Evolutionary conservation across 2,888 invertebrate species (phyloP).

Genomic region (Resseliella maxima): DNA sequence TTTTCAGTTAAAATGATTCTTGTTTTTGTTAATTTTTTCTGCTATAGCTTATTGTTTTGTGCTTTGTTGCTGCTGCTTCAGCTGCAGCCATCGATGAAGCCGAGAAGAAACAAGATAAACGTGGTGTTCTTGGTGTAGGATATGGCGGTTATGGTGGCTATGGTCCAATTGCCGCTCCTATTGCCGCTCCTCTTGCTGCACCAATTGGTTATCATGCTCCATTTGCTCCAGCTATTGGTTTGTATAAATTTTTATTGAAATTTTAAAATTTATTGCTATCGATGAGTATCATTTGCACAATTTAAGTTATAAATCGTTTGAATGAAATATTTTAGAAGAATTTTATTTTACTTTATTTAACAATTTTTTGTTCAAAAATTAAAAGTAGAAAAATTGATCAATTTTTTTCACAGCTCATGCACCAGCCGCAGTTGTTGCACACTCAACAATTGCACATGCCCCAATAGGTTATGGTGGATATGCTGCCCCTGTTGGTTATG

Average conservation of each 20-base stretch:
- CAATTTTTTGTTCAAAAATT: too few relatives aligned
- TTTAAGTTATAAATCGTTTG: too few relatives aligned
- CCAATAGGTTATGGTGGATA: constrained; percentile 9
- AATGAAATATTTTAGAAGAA: too few relatives aligned
- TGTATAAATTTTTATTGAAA: not conserved
- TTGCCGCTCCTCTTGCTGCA: constrained; percentile 27
- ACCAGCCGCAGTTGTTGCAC: not conserved
- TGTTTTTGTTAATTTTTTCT: not conserved
- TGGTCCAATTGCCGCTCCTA: not conserved
- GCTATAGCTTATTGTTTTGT: constrained; percentile 26
- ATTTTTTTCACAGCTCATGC: not conserved
- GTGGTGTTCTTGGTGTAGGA: constrained; percentile 44
- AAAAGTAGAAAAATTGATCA: not conserved
- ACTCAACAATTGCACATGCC: not conserved
- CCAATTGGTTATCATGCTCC: constrained; percentile 19
- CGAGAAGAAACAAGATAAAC: constrained; percentile 45
- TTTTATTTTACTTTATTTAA: not conserved
- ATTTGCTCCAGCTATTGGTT: constrained; percentile 20
- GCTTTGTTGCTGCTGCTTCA: constrained; percentile 36
- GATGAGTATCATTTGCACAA: not conserved
- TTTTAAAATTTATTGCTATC: not conserved
- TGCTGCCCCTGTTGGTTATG: not conserved
- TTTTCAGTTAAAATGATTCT: not conserved
- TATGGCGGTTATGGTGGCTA: not conserved
- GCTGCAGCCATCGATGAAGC: not conserved